Evolutionary conservation across 2,797 vertebrate genomes (phyloP), one percentile per base, ranked within the genome.

Genomic region (Rhadinocentrus ornatus): DNA sequence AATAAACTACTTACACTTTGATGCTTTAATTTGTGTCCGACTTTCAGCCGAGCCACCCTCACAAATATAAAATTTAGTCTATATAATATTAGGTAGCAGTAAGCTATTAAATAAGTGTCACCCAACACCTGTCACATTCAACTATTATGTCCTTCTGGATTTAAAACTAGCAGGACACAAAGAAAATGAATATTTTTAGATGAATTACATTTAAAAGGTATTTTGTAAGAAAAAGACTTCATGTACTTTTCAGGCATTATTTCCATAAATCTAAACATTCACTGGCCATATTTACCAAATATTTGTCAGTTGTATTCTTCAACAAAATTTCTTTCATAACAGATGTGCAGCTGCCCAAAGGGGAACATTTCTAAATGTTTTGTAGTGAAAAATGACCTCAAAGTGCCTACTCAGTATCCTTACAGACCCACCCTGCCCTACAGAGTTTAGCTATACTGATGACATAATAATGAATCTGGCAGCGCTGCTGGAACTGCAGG

Each of bases 381-480:
- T 29, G 48, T 15, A 1, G n/a, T 13, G 11, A 27, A 52, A 61
- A 31, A 55, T 39, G 46, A 60, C 54, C 57, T 73, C 5, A 15
- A 79, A 73, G 78, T 84, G 39, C 59, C 26, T 11, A 3, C 31
- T 53, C 50, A 6, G 62, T 31, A 52, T 78, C 65, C 50, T 64
- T 27, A 27, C 3, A 24, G 52, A 44, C 35, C 55, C 64, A 15
- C 32, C 55, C 64, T 9, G 32, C 69, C 68, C 57, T 60, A 63
- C 56, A 64, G 44, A 69, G 66, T 83, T 71, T 62, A 74, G 77
- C 8, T 4, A 73, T 66, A n/a, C 73, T 71, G 82, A 77, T 80
- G 77, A 83, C 81, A 89, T 86, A 70, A 84, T 83, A 78, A 89
- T 79, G 84, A 73, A 82, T 89, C 78, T 83, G 76, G 81, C 73